Percentiles rank a stretch among this genome's conserved stretches.
Conservation (phyloP, 2,113 vertebrate genomes). For the Procavia capensis region DNA sequence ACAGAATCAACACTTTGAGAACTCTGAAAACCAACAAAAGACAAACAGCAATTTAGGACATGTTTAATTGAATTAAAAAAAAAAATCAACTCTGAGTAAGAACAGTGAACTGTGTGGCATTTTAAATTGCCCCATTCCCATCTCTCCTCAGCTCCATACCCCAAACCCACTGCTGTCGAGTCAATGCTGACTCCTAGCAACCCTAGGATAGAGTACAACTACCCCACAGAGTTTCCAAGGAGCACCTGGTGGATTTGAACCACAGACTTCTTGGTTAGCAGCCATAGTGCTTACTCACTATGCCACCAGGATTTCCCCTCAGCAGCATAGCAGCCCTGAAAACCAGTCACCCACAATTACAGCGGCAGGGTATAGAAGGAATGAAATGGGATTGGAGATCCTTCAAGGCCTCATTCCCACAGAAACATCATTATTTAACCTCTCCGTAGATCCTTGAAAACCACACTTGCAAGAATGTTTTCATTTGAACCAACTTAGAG, state of each 20-base stretch:
- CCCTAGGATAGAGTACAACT: too few species aligned
- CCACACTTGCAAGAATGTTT: not conserved
- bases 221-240: too few species aligned
- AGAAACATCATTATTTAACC: not conserved
- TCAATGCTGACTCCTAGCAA: too few species aligned
- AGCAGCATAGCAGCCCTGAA: not conserved
- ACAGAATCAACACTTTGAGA: slow-evolving; percentile 44
- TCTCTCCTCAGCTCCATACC: not conserved
- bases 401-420: not conserved
- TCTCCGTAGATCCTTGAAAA: not conserved
- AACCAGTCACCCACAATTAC: not conserved
- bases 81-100: not conserved
- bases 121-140: not conserved
- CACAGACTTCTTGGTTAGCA: too few species aligned
- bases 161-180: too few species aligned
- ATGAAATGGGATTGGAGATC: accelerated
- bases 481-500: not conserved
- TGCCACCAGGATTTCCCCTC: accelerated
- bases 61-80: not conserved
- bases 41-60: not conserved
- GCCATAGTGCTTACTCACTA: too few species aligned
- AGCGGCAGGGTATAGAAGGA: not conserved
- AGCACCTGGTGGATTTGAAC: too few species aligned
- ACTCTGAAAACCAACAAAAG: slow-evolving; percentile 8
- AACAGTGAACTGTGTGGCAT: not conserved